Evolutionary conservation across 2,888 invertebrate genomes (phyloP), one percentile per base, ranked within the genome.

Genomic region (Anoplius nigerrimus): DNA sequence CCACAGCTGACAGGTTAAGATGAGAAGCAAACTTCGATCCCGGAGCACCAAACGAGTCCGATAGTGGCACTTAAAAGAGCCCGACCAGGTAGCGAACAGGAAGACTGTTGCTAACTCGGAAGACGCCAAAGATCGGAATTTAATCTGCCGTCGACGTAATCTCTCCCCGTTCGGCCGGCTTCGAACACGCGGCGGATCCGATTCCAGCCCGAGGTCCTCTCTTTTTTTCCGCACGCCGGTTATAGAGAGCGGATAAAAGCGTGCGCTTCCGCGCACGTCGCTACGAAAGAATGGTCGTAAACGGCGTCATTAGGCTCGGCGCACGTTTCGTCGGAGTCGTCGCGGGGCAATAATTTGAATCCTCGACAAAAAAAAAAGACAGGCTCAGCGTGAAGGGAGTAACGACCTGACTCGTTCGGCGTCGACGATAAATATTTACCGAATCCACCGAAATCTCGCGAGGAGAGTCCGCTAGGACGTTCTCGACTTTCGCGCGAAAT

Each of bases 1-100:
- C n/a, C n/a, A n/a, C n/a, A n/a, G n/a, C n/a, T n/a, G n/a, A n/a
- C n/a, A n/a, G n/a, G n/a, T n/a, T n/a, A n/a, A n/a, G n/a, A n/a
- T n/a, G n/a, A n/a, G n/a, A n/a, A n/a, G n/a, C n/a, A n/a, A 21
- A 52, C 24, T 52, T 52, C 2, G 52, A 52, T 52, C 24, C 52
- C 24, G 52, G 24, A 3, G 21, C 52, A 52, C 24, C 1, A 13
- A 22, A 21, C 20, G 15, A 21, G 13, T 13, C 2, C 11, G 2
- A 13, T 22, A 20, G n/a, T n/a, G n/a, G n/a, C n/a, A n/a, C n/a
- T n/a, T n/a, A n/a, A 16, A 46, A 46, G 4, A 46, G 46, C 3
- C 27, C 2, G 15, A 45, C 2, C 4, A 45, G 3, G 45, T 2
- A n/a, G 45, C 2, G 45, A 16, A 45, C 45, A 11, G 24, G 24